Evolutionary conservation across 2,113 vertebrate genomes (phyloP), one percentile per base, ranked within the genome.

Genomic region (Gymnorhina tibicen): DNA sequence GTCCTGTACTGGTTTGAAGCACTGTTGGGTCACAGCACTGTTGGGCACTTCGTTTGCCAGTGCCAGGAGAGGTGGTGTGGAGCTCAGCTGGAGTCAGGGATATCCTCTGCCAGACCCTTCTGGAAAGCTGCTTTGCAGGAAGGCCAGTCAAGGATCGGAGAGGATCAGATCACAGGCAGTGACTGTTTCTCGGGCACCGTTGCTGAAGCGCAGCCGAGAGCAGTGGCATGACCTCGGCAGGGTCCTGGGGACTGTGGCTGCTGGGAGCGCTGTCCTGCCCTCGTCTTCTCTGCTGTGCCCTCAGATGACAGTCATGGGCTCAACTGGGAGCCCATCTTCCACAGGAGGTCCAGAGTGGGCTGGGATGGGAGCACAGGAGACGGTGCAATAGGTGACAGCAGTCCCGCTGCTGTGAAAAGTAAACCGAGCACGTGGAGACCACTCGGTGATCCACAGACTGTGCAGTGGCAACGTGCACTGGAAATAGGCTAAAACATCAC

Each of bases 351-450:
- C 23, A 6, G 62, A 6, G 26, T 1, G 35, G 30, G 8, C 42
- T 39, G 64, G 52, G 63, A 0, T 1, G 2, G 41, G 56, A 21
- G 39, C 0, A 0, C 18, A 5, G 52, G 50, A 23, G 18, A 0
- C 9, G 23, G 23, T 0, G 0, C 46, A 10, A 7, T 0, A 0
- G 59, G 21, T 0, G 0, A 1, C 26, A 11, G 3, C 8, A 22
- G 63, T 23, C 44, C 35, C 1, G 7, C 59, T 78, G 82, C 50
- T 50, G 37, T 12, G 6, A 18, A 39, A 56, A 27, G 18, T 15
- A 19, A 33, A 15, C 17, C 10, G 37, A 28, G 44, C 24, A 1
- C 13, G 21, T 35, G 62, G 37, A 42, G 58, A 19, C 9, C 12
- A 0, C 16, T 62, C 0, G 0, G 41, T 26, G 32, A 16, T 6